phyloP scores from a whole-genome alignment of 92 coral and sea anemone species.

The Parazoanthus darwini region DNA sequence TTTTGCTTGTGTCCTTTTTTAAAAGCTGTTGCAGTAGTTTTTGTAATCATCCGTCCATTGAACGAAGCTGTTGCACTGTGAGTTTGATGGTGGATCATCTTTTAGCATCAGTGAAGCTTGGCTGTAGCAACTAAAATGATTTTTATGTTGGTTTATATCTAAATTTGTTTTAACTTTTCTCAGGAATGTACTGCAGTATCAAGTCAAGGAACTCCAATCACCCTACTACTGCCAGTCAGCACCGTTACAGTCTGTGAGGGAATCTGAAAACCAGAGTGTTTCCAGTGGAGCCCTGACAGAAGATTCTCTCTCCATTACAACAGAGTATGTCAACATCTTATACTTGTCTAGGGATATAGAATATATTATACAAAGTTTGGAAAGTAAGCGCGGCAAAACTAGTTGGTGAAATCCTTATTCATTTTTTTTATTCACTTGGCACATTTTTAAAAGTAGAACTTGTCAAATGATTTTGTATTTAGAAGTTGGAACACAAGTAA shows the following conservation, averaged over 20 bases:
- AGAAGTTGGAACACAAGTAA: no score
- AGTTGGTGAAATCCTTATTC: no score
- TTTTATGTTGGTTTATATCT: neutral
- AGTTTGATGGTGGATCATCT: neutral
- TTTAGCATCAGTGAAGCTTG: neutral
- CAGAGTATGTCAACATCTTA: constrained; percentile 48
- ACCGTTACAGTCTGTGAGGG: constrained; percentile 83
- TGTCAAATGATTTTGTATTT: no score
- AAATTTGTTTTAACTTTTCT: constrained; percentile 1
- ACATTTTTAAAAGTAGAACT: no score
- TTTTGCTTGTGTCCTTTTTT: no score
- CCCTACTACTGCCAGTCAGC: constrained; percentile 81
- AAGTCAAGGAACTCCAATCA: constrained; percentile 65
- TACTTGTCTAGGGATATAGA: neutral
- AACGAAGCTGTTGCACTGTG: neutral
- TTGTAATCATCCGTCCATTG: neutral
- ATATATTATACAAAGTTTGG: no score
- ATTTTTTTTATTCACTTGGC: no score
- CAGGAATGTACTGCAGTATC: constrained; percentile 74
- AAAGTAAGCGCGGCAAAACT: no score
- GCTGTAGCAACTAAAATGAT: neutral
- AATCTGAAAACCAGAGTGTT: constrained; percentile 90
- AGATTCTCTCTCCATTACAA: constrained; percentile 83
- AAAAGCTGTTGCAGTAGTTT: neutral
- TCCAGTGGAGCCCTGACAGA: constrained; percentile 98